These are phyloP conservation scores for Eristalinus sepulchralis DNA, from an alignment of 2,888 invertebrate species.

Conservation along the genomic window DNA sequence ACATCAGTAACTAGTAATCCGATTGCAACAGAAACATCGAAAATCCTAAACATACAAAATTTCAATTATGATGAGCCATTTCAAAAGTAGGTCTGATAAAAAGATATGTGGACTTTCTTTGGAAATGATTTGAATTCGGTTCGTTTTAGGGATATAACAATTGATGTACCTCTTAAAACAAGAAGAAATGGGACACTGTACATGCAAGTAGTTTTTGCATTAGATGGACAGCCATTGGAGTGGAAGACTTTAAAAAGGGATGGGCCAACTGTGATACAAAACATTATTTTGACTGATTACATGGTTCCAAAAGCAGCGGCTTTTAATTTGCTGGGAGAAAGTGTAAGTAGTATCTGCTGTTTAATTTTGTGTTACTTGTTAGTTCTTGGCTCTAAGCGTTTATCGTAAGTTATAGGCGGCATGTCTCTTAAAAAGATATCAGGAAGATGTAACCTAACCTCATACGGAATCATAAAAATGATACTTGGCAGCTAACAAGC, in stretches of 20 bases:
- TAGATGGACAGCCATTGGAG: slow-evolving; percentile 83
- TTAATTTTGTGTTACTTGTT: background rate
- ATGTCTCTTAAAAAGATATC: no score
- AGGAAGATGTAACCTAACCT: no score
- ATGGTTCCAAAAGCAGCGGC: slow-evolving; percentile 88
- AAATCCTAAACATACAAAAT: slow-evolving; percentile 84
- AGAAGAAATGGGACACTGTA: slow-evolving; percentile 92
- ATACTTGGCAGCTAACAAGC: no score
- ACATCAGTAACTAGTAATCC: slow-evolving; percentile 85
- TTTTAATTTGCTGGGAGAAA: slow-evolving; percentile 86
- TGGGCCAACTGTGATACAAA: slow-evolving; percentile 84
- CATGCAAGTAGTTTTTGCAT: slow-evolving; percentile 88
- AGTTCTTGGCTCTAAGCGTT: no score
- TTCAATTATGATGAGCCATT: slow-evolving; percentile 85
- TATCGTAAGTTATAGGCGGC: no score
- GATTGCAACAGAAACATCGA: slow-evolving; percentile 83
- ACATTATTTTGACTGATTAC: slow-evolving; percentile 87
- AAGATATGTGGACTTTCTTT: background rate
- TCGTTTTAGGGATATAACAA: slow-evolving; percentile 84
- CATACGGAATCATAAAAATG: no score
- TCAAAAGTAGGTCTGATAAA: slow-evolving; percentile 81
- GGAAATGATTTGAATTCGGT: background rate
- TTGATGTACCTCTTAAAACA: slow-evolving; percentile 88
- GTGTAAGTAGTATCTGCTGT: slow-evolving; percentile 71
- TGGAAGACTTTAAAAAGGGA: slow-evolving; percentile 84